Conservation (phyloP, 2,888 invertebrate species). For the Ceratothoa steindachneri region DNA sequence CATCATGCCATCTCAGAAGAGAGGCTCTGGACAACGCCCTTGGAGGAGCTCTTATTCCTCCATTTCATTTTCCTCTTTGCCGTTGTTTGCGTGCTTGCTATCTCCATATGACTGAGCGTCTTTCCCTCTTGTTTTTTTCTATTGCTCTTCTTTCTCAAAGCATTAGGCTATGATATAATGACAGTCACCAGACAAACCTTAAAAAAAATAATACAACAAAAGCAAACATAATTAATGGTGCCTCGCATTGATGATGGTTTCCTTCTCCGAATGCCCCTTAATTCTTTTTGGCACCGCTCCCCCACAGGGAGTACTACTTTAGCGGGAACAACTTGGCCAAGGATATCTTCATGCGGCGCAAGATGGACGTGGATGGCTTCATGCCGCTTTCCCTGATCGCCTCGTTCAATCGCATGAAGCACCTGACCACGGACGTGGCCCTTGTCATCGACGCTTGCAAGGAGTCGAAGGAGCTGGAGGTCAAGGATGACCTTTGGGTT, state of each 20-base stretch:
- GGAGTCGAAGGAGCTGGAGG: constrained; percentile 78
- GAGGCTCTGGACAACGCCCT: background rate
- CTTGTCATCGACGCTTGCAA: constrained; percentile 79
- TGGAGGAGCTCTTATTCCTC: background rate
- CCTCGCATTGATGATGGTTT: too few relatives aligned
- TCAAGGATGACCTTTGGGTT: constrained; percentile 69
- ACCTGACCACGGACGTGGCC: constrained; percentile 76
- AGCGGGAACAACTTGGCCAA: constrained; percentile 90
- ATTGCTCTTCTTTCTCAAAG: too few relatives aligned
- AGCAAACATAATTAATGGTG: too few relatives aligned
- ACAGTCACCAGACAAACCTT: too few relatives aligned
- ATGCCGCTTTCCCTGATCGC: constrained; percentile 89
- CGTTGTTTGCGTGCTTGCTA: background rate
- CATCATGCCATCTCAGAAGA: too few relatives aligned
- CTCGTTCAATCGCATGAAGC: constrained; percentile 88
- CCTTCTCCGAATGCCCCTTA: background rate
- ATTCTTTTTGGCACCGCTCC: background rate
- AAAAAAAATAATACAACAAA: background rate
- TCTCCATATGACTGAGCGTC: constrained; percentile 1
- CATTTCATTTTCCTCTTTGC: background rate
- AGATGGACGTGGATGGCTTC: constrained; percentile 92
- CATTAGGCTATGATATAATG: too few relatives aligned
- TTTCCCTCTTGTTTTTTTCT: constrained; percentile 9
- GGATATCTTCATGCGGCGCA: constrained; percentile 92
- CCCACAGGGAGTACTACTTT: constrained; percentile 93